Base-by-base conservation (phyloP, 2,797 vertebrate species). In the Coregonus suidteri region DNA sequence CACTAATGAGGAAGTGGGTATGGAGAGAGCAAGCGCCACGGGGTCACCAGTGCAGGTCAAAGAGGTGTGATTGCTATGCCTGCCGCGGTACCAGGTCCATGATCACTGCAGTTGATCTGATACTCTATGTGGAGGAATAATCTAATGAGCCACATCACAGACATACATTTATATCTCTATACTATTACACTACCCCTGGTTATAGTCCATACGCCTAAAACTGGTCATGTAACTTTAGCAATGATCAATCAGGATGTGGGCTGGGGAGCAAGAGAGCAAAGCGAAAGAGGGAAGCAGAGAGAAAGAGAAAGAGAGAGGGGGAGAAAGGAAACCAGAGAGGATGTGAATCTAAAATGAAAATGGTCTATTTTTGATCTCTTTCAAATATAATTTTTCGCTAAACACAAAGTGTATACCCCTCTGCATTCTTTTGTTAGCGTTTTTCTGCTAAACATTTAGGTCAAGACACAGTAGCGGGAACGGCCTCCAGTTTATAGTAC, bases 1-100 rank as follows among this genome's bases (percentile, higher is more conserved):
- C 5, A 34, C 52, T 54, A 53, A 56, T 64, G 53, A 72, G 71
- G 52, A 72, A 37, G 72, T 25, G 6, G 53, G 54, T 11, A 16
- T n/a, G 31, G 53, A 35, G 25, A 56, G 74, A 47, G 62, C 30
- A 47, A 59, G 11, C 20, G n/a, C 3, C 6, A 81, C 4, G 52
- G 82, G 91, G 89, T 92, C 87, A 65, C 35, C 13, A 1, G 75
- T 77, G 76, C 37, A 68, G 89, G 91, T 87, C 89, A 88, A 70
- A 76, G 78, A 70, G 78, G 84, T 77, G 72, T 81, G 88, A 91
- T 93, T 92, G 87, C 84, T 91, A 91, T 92, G 90, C 91, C 84
- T 84, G 85, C 77, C 88, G 85, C 51, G 35, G 13, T 13, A 20
- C 56, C 56, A 59, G 16, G 56, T 59, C 56, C 16, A 18, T 7